Conservation (phyloP, 2,113 vertebrate species). For the Zosterops pallidus region DNA sequence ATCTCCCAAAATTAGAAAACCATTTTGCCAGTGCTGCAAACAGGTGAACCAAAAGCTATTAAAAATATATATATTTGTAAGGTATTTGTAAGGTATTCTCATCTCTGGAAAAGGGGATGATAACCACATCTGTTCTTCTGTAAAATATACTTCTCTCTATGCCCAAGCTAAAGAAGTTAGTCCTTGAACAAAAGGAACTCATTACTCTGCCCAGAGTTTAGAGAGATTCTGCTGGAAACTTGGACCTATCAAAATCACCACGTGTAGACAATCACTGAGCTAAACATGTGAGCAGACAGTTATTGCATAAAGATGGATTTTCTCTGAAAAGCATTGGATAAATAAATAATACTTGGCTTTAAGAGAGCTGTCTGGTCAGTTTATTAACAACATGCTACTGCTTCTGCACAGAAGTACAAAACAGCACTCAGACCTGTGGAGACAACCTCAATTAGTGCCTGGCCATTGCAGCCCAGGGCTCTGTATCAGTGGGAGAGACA, state of each 20-base stretch:
- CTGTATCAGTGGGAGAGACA: not conserved
- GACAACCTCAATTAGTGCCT: not conserved
- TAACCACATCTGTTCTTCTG: not conserved
- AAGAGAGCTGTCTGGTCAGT: not conserved
- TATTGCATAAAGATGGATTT: slow-evolving; percentile 19
- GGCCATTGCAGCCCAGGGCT: not conserved
- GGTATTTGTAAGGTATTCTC: not conserved
- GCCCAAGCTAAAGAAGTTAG: not conserved
- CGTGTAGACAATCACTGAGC: not conserved
- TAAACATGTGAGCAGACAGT: not conserved
- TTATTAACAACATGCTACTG: not conserved
- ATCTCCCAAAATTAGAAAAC: not conserved
- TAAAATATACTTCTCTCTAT: not conserved
- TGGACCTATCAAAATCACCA: not conserved
- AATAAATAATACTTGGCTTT: not conserved
- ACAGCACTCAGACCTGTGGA: not conserved
- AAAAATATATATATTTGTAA: not conserved
- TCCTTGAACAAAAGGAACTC: not conserved
- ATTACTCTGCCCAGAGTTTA: not conserved
- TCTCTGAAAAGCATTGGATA: not conserved
- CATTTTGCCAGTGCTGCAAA: not conserved
- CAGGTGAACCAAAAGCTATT: not conserved
- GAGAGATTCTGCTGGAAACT: not conserved
- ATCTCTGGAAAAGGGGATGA: not conserved
- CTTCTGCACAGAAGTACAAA: not conserved